Evolutionary conservation across 2,113 vertebrate genomes (phyloP).

Genomic region (Suricata suricatta): DNA sequence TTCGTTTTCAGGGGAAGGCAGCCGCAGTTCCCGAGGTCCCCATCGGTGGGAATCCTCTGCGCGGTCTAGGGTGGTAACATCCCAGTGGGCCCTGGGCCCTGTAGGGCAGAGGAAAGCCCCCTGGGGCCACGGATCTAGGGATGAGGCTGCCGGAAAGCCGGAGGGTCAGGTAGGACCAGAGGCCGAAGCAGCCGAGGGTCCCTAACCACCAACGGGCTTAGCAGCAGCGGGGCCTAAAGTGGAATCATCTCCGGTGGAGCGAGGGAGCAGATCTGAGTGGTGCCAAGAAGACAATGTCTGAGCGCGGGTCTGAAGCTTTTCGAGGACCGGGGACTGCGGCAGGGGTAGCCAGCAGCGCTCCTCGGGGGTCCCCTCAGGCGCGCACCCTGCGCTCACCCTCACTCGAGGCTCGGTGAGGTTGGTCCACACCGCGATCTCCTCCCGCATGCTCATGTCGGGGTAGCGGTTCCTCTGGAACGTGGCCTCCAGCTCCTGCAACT

Average conservation of each 20-base stretch:
- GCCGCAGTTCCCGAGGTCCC: neutral
- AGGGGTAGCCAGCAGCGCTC: neutral
- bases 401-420: constrained; percentile 98
- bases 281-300: neutral
- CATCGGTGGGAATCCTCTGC: neutral
- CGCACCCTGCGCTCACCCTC: constrained; percentile 88
- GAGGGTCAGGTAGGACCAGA: neutral
- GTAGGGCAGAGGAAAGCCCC: neutral
- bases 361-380: neutral
- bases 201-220: neutral
- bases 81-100: neutral
- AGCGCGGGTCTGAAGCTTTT: neutral
- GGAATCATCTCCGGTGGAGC: neutral
- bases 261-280: neutral
- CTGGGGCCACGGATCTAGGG: neutral
- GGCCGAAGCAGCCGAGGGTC: neutral
- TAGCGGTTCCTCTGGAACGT: constrained; percentile 99
- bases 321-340: neutral
- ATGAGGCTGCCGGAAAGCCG: neutral
- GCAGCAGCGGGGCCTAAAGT: neutral
- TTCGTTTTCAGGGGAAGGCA: constrained; percentile 33
- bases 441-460: constrained; percentile 98
- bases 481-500: constrained; percentile 97
- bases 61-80: neutral
- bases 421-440: constrained; percentile 99